Evolutionary conservation across 2,113 vertebrate species (phyloP).

Genomic region (Camelus dromedarius): DNA sequence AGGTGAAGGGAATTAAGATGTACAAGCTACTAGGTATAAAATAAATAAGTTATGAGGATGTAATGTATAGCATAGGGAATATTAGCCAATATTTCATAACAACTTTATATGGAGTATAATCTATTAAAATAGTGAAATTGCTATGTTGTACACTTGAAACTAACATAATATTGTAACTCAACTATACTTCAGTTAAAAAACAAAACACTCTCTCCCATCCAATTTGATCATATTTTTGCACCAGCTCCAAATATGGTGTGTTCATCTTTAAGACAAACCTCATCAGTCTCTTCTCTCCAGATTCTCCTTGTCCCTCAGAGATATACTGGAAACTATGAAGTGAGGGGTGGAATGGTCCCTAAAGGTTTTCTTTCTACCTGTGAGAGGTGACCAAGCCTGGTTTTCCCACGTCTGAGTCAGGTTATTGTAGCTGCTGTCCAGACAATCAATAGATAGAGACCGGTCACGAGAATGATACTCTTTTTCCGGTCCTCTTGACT

Average conservation of each 20-base stretch:
- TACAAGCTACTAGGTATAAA: too few species aligned
- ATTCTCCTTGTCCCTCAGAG: background rate
- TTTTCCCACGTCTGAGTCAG: background rate
- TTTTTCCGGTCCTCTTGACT: background rate
- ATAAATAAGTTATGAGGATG: too few species aligned
- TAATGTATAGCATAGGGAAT: too few species aligned
- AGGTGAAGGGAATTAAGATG: too few species aligned
- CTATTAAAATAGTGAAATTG: too few species aligned
- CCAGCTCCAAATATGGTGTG: background rate
- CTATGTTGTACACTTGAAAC: too few species aligned
- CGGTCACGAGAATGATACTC: too few species aligned
- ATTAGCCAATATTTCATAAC: too few species aligned
- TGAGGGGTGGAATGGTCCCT: background rate
- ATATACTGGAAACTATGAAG: background rate
- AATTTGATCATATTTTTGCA: background rate
- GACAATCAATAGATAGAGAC: background rate
- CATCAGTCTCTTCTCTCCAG: background rate
- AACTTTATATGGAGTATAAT: too few species aligned
- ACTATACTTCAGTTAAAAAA: too few species aligned
- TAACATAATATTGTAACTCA: too few species aligned
- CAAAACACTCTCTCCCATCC: background rate
- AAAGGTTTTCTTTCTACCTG: background rate
- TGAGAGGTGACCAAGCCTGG: background rate
- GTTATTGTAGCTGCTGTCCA: background rate
- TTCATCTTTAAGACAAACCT: background rate